Conservation (phyloP, 2,113 vertebrate genomes). For the Puffinus mauretanicus region DNA sequence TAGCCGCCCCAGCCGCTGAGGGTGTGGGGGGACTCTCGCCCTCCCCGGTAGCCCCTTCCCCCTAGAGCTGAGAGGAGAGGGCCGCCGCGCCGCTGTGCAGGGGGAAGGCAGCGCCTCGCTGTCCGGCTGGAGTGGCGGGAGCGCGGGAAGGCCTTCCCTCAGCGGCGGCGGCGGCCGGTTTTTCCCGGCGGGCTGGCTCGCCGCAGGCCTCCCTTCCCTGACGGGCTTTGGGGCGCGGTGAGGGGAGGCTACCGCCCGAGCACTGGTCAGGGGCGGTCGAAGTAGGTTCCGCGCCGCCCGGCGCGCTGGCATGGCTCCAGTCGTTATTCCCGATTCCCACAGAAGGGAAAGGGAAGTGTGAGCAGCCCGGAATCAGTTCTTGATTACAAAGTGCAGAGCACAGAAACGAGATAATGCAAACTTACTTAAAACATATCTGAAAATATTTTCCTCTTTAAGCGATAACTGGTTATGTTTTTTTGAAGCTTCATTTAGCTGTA, state of each 20-base stretch:
- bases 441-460: neutral
- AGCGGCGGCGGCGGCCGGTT: no score
- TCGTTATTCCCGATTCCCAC: fast-evolving
- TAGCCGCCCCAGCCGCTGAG: fast-evolving
- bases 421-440: fast-evolving
- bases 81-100: fast-evolving
- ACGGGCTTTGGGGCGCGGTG: fast-evolving
- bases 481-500: neutral
- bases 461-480: fast-evolving
- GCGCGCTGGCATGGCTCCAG: fast-evolving
- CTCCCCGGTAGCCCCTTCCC: fast-evolving
- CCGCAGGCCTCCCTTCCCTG: fast-evolving
- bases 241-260: no score
- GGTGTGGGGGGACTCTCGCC: fast-evolving
- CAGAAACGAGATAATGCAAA: fast-evolving
- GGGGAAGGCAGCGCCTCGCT: fast-evolving
- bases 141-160: no score
- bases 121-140: neutral
- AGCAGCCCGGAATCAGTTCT: no score
- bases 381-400: neutral
- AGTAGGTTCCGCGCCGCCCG: fast-evolving
- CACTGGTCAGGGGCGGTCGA: no score
- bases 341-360: neutral
- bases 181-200: no score
- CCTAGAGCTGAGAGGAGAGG: fast-evolving